These are phyloP conservation scores for Panulirus ornatus DNA, from an alignment of 1,140 invertebrate species.

Conservation along the genomic window DNA sequence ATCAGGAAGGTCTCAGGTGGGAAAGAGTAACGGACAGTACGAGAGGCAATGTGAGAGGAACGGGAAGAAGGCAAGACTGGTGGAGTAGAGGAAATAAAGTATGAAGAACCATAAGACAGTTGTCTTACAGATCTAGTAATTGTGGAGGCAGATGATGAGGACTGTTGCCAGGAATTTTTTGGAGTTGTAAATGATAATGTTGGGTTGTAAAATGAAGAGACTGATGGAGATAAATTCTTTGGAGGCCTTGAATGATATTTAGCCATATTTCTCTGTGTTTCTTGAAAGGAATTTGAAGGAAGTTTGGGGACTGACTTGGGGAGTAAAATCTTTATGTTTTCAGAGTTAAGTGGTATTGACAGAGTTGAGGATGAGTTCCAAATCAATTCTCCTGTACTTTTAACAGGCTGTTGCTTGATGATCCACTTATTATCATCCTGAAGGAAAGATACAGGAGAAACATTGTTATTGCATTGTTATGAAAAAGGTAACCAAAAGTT, in stretches of 20 bases:
- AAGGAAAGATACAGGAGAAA: no score
- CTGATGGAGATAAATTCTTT: no score
- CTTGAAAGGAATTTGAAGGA: background rate
- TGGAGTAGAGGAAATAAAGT: background rate
- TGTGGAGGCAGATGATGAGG: background rate
- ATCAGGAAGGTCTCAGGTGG: background rate
- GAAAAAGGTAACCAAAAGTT: no score
- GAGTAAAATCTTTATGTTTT: conserved; percentile 21
- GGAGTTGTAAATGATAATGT: background rate
- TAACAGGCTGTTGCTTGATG: background rate
- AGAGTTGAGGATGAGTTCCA: conserved; percentile 53
- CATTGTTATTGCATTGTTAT: no score
- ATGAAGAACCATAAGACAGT: background rate
- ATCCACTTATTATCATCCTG: conserved; percentile 25
- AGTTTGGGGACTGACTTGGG: background rate
- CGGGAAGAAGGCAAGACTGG: background rate
- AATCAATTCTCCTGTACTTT: background rate
- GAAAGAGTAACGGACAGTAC: no score
- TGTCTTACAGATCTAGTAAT: background rate
- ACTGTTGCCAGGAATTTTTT: background rate
- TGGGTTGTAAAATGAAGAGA: no score
- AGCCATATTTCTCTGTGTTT: background rate
- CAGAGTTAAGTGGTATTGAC: conserved; percentile 8
- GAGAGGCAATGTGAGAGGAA: background rate
- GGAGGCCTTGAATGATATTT: background rate